Evolutionary conservation across 2,888 invertebrate genomes (phyloP).

Genomic region (Ischnus inquisitorius): DNA sequence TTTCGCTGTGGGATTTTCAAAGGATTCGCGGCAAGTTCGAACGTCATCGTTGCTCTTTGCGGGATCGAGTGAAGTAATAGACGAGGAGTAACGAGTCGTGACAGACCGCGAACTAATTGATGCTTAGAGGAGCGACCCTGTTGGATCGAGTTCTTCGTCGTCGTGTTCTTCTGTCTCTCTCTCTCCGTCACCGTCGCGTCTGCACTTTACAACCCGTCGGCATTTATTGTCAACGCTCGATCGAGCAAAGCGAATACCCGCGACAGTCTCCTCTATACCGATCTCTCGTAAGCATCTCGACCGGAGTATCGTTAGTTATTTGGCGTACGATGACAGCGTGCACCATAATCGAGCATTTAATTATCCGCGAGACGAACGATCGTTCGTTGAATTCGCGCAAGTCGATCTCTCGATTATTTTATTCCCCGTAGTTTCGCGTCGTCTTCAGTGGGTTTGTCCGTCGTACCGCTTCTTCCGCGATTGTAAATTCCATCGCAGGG

Average conservation of each 20-base stretch:
- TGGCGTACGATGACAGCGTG: neutral
- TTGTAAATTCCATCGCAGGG: conserved; percentile 34
- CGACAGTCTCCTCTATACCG: neutral
- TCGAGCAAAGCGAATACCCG: conserved; percentile 27
- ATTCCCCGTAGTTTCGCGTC: conserved; percentile 12
- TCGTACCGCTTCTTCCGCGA: conserved; percentile 38
- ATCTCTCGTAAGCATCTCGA: neutral
- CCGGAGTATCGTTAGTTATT: conserved; percentile 28
- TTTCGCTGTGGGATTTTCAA: neutral
- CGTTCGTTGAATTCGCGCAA: conserved; percentile 10
- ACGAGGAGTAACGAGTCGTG: conserved; percentile 59
- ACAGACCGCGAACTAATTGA: conserved; percentile 64
- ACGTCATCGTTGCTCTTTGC: conserved; percentile 13
- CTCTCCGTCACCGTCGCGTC: neutral
- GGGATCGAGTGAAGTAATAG: conserved; percentile 47
- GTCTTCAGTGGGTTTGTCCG: conserved; percentile 20
- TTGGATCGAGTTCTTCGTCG: conserved; percentile 23
- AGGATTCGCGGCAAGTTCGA: conserved; percentile 29
- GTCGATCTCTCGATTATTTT: conserved; percentile 5
- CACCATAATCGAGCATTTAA: conserved; percentile 19
- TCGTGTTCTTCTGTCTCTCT: neutral
- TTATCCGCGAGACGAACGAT: conserved; percentile 31
- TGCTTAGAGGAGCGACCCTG: conserved; percentile 37
- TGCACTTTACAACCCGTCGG: conserved; percentile 44
- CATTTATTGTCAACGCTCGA: conserved; percentile 55